Conservation (phyloP, 2,888 invertebrate species). For the Leucophora obtusa region DNA sequence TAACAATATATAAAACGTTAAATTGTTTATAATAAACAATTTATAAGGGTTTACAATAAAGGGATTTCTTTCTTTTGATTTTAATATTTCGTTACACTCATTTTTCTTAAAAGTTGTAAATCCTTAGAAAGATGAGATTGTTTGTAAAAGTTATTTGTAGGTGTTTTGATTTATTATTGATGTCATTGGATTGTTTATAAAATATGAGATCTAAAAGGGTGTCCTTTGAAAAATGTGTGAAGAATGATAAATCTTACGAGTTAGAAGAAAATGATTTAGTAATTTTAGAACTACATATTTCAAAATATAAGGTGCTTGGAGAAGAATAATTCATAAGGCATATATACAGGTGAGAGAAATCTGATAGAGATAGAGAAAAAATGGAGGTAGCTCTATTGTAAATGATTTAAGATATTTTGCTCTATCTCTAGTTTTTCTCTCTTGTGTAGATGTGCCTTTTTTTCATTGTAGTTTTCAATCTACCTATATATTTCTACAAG, state of each 20-base stretch:
- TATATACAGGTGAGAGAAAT: no score
- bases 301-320: no score
- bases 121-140: not conserved
- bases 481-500: no score
- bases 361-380: no score
- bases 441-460: no score
- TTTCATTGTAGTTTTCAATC: no score
- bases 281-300: no score
- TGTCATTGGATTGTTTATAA: slow-evolving; percentile 56
- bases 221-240: not conserved
- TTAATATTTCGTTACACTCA: slow-evolving; percentile 52
- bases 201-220: slow-evolving; percentile 35
- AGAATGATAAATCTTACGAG: slow-evolving; percentile 3
- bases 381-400: no score
- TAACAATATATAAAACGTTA: slow-evolving; percentile 25
- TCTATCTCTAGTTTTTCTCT: no score
- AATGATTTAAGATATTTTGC: no score
- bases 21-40: slow-evolving; percentile 49
- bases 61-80: slow-evolving; percentile 31
- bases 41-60: slow-evolving; percentile 31
- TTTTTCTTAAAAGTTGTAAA: slow-evolving; percentile 21
- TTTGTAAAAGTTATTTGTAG: slow-evolving; percentile 48
- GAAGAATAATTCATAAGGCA: no score
- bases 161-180: slow-evolving; percentile 67
- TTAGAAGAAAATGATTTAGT: no score